Percentiles rank a stretch among this genome's conserved stretches.
Conservation (phyloP, 92 coral and sea anemone genomes). For the Muricea muricata region DNA sequence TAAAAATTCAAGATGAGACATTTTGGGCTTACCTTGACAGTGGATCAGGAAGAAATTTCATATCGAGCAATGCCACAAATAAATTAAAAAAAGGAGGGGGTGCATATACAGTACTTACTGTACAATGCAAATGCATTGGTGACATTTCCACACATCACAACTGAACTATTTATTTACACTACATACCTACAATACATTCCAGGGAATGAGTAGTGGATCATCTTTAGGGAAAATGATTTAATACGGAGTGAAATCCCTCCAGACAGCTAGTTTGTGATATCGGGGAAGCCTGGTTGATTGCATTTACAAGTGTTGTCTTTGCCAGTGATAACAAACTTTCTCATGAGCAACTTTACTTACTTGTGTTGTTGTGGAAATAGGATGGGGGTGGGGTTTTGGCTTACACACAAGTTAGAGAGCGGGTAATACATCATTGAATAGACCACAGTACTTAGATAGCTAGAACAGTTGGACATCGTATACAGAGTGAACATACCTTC, state of each 20-base stretch:
- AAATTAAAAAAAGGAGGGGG: background rate
- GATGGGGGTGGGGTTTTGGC: background rate
- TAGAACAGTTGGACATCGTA: too few species aligned
- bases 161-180: background rate
- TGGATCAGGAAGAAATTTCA: too few species aligned
- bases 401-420: background rate
- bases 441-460: too few species aligned
- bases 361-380: background rate
- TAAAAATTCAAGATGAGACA: background rate
- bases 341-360: background rate
- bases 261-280: conserved; percentile 1
- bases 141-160: background rate
- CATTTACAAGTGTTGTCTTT: background rate
- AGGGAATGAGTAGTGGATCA: conserved; percentile 24
- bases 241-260: conserved; percentile 13
- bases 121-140: background rate
- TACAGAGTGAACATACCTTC: conserved; percentile 28
- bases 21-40: too few species aligned
- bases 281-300: conserved; percentile 16
- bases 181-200: conserved; percentile 5
- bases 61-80: too few species aligned
- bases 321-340: conserved; percentile 6
- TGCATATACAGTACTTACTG: background rate
- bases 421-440: background rate
- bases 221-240: conserved; percentile 5